phyloP scores from a whole-genome alignment of 2,888 invertebrate genomes.

The Agonopterix arenella region DNA sequence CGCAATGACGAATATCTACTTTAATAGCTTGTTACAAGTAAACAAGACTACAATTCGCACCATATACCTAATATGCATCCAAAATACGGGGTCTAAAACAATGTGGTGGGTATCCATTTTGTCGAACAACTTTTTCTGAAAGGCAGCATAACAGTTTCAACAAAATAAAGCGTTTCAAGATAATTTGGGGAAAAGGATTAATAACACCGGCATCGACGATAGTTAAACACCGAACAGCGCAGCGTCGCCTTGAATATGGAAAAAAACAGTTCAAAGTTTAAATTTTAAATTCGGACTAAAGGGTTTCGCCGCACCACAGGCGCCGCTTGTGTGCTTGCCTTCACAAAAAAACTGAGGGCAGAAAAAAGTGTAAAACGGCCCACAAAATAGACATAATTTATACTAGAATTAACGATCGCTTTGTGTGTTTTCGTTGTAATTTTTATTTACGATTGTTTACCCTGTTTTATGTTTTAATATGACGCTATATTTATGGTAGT shows the following conservation, averaged over 20 bases:
- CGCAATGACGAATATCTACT: no score
- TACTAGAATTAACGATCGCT: conserved; percentile 61
- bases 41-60: no score
- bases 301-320: conserved; percentile 63
- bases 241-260: conserved; percentile 22
- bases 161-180: conserved; percentile 55
- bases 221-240: conserved; percentile 19
- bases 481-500: conserved; percentile 54
- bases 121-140: not conserved
- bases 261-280: conserved; percentile 26
- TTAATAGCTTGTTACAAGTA: no score
- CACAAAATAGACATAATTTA: conserved; percentile 71
- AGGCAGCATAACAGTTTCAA: conserved; percentile 3
- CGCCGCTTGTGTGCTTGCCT: conserved; percentile 54
- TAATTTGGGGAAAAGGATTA: conserved; percentile 61
- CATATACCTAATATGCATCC: no score
- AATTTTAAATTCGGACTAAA: conserved; percentile 57
- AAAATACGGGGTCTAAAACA: no score
- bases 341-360: conserved; percentile 49
- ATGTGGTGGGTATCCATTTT: no score
- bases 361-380: conserved; percentile 66
- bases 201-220: conserved; percentile 36
- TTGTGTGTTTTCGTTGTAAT: conserved; percentile 69
- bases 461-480: conserved; percentile 75
- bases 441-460: conserved; percentile 76